Base-by-base conservation (phyloP, 2,888 invertebrate species). In the Catocala nupta region DNA sequence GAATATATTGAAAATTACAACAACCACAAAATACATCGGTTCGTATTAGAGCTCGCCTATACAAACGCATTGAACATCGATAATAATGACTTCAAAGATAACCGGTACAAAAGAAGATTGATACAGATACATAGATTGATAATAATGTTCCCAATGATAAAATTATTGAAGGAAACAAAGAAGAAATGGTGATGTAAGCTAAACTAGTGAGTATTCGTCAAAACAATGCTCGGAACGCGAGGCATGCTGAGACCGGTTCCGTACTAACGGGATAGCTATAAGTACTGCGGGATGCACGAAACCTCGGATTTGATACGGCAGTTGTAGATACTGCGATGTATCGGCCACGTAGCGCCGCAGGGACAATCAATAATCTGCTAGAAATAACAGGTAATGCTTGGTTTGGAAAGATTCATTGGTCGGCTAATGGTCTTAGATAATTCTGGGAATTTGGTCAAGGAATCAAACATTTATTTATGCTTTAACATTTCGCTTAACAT, bases 211-310 rank as follows among this genome's bases (percentile, higher is more conserved):
- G 73, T 71, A 76, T 74, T 75, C 76, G 62, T 71, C 77, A 71
- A 75, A 84, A 84, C 81, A 85, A 88, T 85, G 82, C 81, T 73
- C 70, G 80, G 86, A 84, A 88, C 84, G 88, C 84, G 59, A 64
- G 66, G 75, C 75, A 80, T 75, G 76, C 71, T 71, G 64, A 74
- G 86, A 90, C 90, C 90, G 90, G 90, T 90, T 87, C 47, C 75
- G 56, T 49, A 48, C 72, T 90, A 90, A 90, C 90, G 90, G 90
- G 83, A 90, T 78, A 75, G 77, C 77, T 74, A 71, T 73, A 75
- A 79, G 78, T 75, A 68, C 71, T 63, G 63, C 59, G 70, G 71
- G 77, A 82, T 75, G 80, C 77, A 85, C 81, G 77, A 82, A 80
- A 75, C 71, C 57, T 54, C 59, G 36, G 70, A 82, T 85, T 83